These are phyloP conservation scores for Anabacerthia variegaticeps DNA, from an alignment of 2,797 vertebrate species.

Conservation along the genomic window DNA sequence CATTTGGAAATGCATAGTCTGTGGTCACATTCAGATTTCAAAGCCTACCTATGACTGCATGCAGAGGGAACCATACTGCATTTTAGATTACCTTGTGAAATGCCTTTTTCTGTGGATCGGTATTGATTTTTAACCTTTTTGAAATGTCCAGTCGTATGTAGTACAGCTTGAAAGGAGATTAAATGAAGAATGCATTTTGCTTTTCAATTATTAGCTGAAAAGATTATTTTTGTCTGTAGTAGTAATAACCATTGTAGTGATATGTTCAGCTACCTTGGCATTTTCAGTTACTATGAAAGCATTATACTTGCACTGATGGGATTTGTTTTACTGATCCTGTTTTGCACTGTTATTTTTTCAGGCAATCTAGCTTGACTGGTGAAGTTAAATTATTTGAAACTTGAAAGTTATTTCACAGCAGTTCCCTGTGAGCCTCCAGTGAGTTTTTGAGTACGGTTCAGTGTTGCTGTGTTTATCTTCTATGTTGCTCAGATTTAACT, in stretches of 20 bases:
- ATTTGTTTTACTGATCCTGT: neutral
- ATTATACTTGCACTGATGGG: neutral
- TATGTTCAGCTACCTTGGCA: slow-evolving; percentile 30
- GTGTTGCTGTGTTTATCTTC: neutral
- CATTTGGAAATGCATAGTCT: neutral
- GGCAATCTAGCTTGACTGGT: neutral
- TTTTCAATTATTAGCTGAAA: slow-evolving; percentile 58
- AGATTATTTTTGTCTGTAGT: neutral
- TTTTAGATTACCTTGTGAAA: neutral
- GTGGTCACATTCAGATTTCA: neutral
- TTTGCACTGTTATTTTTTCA: neutral
- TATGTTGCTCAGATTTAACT: neutral
- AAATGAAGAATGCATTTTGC: slow-evolving; percentile 37
- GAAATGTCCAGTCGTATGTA: slow-evolving; percentile 42
- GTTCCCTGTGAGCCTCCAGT: neutral
- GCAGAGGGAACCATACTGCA: neutral
- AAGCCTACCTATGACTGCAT: neutral
- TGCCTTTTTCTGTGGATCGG: neutral
- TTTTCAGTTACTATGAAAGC: slow-evolving; percentile 16
- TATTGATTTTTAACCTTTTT: slow-evolving; percentile 51
- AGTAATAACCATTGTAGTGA: slow-evolving; percentile 7
- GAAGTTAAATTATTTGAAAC: neutral
- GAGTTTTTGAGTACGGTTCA: neutral
- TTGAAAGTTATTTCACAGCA: neutral
- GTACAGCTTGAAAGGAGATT: slow-evolving; percentile 44